Base-by-base conservation (phyloP, 92 coral and sea anemone genomes). In the Desmophyllum pertusum region DNA sequence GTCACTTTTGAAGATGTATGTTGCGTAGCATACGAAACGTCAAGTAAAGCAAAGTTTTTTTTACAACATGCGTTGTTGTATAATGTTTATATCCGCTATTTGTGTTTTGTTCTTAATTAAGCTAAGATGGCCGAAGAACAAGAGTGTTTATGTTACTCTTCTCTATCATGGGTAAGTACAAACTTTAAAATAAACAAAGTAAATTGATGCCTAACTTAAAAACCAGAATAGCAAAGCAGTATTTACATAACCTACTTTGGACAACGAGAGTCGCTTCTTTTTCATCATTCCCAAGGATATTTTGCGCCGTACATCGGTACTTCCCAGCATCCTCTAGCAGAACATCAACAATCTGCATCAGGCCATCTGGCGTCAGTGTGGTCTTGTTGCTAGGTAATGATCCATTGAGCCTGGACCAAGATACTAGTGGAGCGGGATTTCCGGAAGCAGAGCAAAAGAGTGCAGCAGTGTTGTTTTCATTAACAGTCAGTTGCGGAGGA, bases 361-460 rank as follows among this genome's bases (percentile, higher is more conserved):
- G 81, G 5, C 81, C 81, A 1, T 61, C 71, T 37, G 70, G 25
- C 23, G 37, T 37, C 53, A 77, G 3, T 9, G 38, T 77, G n/a
- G 25, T 77, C n/a, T 71, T n/a, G 53, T n/a, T n/a, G n/a, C n/a
- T n/a, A n/a, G n/a, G n/a, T n/a, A n/a, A n/a, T n/a, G n/a, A n/a
- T 38, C 79, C 79, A 75, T 75, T 48, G 23, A 75, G 25, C n/a
- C 68, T 55, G 80, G 66, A 52, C 80, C 80, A 76, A 57, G 55
- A 15, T n/a, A 77, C 51, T 27, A 11, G 51, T 5, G 81, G 67
- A 53, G 81, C 46, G 69, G 81, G 81, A 76, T 76, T 76, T 76
- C 81, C 81, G 41, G 81, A 33, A 35, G 50, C 68, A 55, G 68
- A 76, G 48, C 81, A 76, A 13, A 55, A 10, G 29, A 77, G 27